phyloP scores from a whole-genome alignment of 2,888 invertebrate species.

The Drosophila planitibia region DNA sequence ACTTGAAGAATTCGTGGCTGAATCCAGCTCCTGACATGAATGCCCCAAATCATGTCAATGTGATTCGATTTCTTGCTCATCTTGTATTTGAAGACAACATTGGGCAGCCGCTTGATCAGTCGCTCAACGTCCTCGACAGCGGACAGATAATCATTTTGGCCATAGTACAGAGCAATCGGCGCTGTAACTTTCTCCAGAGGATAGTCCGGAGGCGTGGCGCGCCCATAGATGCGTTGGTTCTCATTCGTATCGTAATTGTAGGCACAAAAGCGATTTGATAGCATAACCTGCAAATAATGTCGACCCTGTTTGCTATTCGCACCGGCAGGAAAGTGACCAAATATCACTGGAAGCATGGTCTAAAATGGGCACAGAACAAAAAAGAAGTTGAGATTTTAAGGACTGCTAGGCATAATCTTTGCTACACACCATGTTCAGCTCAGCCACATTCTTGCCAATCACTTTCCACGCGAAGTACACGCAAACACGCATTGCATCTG shows the following conservation, averaged over 20 bases:
- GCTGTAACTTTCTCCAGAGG: slow-evolving; percentile 85
- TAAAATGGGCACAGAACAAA: slow-evolving; percentile 72
- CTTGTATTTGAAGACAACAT: slow-evolving; percentile 64
- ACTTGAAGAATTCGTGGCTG: slow-evolving; percentile 67
- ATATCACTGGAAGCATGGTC: slow-evolving; percentile 87
- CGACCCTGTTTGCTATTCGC: slow-evolving; percentile 86
- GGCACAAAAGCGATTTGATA: slow-evolving; percentile 83
- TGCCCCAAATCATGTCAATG: slow-evolving; percentile 71
- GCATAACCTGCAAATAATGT: slow-evolving; percentile 86
- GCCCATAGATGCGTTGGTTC: slow-evolving; percentile 86
- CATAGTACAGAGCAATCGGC: slow-evolving; percentile 86
- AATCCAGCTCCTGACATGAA: slow-evolving; percentile 48
- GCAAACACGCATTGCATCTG: slow-evolving; percentile 53
- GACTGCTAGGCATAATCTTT: neutral
- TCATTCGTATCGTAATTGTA: slow-evolving; percentile 86
- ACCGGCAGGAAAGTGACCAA: slow-evolving; percentile 88
- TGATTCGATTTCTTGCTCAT: slow-evolving; percentile 78
- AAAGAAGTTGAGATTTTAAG: neutral
- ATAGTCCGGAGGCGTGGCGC: slow-evolving; percentile 85
- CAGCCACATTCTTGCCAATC: slow-evolving; percentile 84
- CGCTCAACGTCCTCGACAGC: slow-evolving; percentile 79
- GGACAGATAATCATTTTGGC: slow-evolving; percentile 87
- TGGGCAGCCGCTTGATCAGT: slow-evolving; percentile 67
- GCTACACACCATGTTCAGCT: slow-evolving; percentile 84
- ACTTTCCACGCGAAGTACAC: slow-evolving; percentile 86